Conservation (phyloP, 92 coral and sea anemone species). For the Nematostella vectensis region DNA sequence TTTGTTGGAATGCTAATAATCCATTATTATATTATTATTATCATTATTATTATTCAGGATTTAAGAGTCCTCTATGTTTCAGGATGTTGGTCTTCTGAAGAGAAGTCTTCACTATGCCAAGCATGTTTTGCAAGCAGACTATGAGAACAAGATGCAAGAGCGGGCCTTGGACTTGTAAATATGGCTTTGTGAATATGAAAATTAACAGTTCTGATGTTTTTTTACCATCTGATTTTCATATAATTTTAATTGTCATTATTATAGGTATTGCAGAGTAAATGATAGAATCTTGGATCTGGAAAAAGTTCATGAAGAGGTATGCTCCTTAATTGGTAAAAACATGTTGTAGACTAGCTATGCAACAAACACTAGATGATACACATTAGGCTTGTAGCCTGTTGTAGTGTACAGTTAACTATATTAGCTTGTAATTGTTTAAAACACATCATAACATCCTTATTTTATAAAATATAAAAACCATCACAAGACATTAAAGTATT, state of each 20-base stretch:
- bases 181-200: background rate
- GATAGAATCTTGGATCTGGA: conserved; percentile 85
- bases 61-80: background rate
- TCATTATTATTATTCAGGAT: no score
- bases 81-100: conserved; percentile 80
- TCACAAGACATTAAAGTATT: no score
- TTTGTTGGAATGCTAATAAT: no score
- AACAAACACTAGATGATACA: no score
- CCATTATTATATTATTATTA: no score
- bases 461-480: no score
- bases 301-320: conserved; percentile 78
- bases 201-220: background rate
- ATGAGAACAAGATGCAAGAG: conserved; percentile 93
- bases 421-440: no score
- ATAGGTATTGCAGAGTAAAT: conserved; percentile 85
- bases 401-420: no score
- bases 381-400: no score
- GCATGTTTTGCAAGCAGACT: conserved; percentile 91
- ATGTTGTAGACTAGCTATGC: no score
- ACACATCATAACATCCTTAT: no score
- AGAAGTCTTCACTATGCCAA: conserved; percentile 88
- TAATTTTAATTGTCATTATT: background rate
- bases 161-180: conserved; percentile 91
- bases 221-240: background rate
- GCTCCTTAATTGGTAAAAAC: no score